Evolutionary conservation across 2,113 vertebrate genomes (phyloP), one percentile per base, ranked within the genome.

Genomic region (Siniperca chuatsi): DNA sequence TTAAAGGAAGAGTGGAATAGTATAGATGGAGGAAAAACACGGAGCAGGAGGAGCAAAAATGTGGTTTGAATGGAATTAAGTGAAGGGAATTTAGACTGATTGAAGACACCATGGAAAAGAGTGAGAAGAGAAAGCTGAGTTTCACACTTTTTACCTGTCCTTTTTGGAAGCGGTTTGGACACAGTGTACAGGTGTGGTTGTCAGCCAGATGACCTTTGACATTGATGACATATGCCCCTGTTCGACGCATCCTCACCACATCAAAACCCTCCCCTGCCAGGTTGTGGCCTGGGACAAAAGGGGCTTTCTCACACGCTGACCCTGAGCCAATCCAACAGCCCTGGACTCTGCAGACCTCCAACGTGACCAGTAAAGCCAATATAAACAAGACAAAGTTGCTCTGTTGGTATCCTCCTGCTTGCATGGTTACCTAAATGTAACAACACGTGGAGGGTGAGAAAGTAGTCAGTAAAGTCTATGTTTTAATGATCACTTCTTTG

Each of bases 211-310:
- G 87, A 61, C 87, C 90, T 85, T 96, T 95, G 67, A 96, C 92
- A 35, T 96, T 93, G 48, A 96, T 96, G 77, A 96, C 91, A 54
- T 95, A 96, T 0, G 95, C 96, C 9, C 96, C 95, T 4, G 95
- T 96, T 5, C 94, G 93, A 8, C 81, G 90, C 95, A 96, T 93
- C 4, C 79, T 84, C 40, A 96, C 95, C 73, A 96, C 93, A 33
- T 96, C 95, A 23, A 96, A 96, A 46, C 96, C 96, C 67, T 96
- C 96, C n/a, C 96, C 96, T 2, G 94, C 96, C 57, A 96, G 93
- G 82, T 96, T 96, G 90, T 96, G 90, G 20, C 96, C 95, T 0
- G 96, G 96, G 37, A 96, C 95, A 77, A 95, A 96, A 4, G 93
- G 85, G 25, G 94, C 93, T 25, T 94, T 93, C 60, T 94, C 92